A percentile compares a stretch with the other conserved stretches of the same genome.
Evolutionary conservation across 2,888 invertebrate genomes (phyloP).

Genomic region (Archips xylosteana): DNA sequence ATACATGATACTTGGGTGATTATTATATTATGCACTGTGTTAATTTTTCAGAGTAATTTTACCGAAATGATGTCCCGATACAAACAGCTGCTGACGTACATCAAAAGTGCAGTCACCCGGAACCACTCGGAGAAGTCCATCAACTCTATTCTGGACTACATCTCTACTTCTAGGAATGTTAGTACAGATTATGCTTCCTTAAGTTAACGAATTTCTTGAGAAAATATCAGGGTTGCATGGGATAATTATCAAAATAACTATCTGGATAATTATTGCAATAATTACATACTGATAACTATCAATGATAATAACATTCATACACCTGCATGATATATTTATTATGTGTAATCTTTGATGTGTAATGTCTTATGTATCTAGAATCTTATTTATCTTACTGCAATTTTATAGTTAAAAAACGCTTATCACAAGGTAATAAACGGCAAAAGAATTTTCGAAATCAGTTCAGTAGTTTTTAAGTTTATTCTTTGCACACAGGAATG

Average conservation of each 20-base stretch:
- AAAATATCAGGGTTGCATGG: too few species aligned
- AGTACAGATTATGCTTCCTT: conserved; percentile 46
- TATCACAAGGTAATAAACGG: background rate
- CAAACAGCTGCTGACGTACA: conserved; percentile 98
- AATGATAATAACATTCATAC: too few species aligned
- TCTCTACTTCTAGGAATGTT: conserved; percentile 99
- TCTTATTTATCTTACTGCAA: background rate
- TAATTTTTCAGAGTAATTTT: conserved; percentile 90
- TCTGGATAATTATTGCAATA: too few species aligned
- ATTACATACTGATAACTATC: too few species aligned
- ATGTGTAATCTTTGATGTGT: background rate
- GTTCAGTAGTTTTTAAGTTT: too few species aligned
- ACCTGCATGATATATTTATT: too few species aligned
- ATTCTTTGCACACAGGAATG: too few species aligned
- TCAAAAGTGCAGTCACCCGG: conserved; percentile 99
- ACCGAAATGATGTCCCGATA: conserved; percentile 98
- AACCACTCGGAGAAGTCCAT: conserved; percentile 99
- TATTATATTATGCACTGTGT: background rate
- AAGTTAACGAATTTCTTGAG: too few species aligned
- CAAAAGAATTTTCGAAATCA: too few species aligned
- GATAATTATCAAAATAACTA: too few species aligned
- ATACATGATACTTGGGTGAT: background rate
- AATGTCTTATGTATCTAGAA: too few species aligned
- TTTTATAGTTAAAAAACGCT: background rate
- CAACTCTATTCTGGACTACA: conserved; percentile 99